phyloP scores from a whole-genome alignment of 2,888 invertebrate genomes.

The Enoplolaimus lenunculus region DNA sequence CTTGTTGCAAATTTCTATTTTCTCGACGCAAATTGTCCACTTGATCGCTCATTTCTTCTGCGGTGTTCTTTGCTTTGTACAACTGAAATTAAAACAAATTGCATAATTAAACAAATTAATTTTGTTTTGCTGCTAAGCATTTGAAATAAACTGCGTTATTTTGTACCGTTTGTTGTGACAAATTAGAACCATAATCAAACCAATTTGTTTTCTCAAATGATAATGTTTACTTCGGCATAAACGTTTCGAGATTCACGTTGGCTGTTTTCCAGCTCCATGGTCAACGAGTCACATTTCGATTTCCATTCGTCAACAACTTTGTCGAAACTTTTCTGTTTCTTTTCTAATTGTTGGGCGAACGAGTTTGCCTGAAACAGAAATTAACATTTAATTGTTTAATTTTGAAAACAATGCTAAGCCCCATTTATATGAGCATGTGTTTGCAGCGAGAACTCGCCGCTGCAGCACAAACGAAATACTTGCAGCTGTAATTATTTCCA shows the following conservation, averaged over 20 bases:
- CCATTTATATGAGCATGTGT: no score
- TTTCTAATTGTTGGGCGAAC: conserved; percentile 80
- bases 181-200: no score
- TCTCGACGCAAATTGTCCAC: conserved; percentile 94
- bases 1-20: conserved; percentile 94
- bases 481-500: no score
- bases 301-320: conserved; percentile 99
- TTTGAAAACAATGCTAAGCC: no score
- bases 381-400: no score
- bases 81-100: conserved; percentile 8
- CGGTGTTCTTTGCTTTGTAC: conserved; percentile 75
- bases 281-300: conserved; percentile 88
- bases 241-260: conserved; percentile 99
- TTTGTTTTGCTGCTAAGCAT: no score
- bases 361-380: conserved; percentile 58
- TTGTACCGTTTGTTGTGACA: no score
- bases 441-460: no score
- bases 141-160: no score
- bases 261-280: conserved; percentile 90
- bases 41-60: conserved; percentile 48
- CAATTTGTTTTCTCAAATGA: no score
- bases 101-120: no score
- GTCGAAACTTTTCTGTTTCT: conserved; percentile 99
- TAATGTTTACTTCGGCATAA: conserved; percentile 87
- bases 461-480: no score